Conservation (phyloP, 2,113 vertebrate species). For the Chionomys nivalis region DNA sequence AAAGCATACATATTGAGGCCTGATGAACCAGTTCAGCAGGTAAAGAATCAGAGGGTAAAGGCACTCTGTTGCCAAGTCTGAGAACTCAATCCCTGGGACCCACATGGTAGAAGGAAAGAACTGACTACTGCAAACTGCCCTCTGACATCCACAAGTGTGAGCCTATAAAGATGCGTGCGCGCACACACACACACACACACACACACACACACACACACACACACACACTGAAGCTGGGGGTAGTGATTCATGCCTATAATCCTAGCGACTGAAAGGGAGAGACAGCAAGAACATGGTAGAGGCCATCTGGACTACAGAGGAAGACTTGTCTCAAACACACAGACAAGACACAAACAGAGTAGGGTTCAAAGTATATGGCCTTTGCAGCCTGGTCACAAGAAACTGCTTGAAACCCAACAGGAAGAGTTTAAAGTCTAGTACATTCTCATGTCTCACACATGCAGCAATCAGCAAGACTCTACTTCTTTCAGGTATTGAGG, state of each 20-base stretch:
- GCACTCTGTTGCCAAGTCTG: not conserved
- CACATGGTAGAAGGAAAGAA: not conserved
- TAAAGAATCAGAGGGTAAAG: not conserved
- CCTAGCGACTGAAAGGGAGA: not conserved
- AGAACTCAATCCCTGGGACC: not conserved
- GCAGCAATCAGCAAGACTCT: not conserved
- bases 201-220: too few species aligned
- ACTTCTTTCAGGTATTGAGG: not conserved
- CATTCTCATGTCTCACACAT: not conserved
- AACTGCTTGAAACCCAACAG: not conserved
- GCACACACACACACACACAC: too few species aligned
- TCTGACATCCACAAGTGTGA: not conserved
- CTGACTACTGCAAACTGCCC: not conserved
- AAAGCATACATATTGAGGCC: not conserved
- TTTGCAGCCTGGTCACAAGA: not conserved
- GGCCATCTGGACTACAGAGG: not conserved
- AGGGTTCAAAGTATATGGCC: slow-evolving; percentile 2
- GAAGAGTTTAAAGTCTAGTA: not conserved
- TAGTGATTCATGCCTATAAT: not conserved
- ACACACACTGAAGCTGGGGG: not conserved
- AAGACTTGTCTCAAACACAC: not conserved
- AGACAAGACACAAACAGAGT: not conserved
- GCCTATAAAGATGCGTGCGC: not conserved
- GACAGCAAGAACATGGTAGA: not conserved
- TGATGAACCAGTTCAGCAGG: not conserved